phyloP scores from a whole-genome alignment of 2,888 invertebrate species.

The Tenthredo amoena region DNA sequence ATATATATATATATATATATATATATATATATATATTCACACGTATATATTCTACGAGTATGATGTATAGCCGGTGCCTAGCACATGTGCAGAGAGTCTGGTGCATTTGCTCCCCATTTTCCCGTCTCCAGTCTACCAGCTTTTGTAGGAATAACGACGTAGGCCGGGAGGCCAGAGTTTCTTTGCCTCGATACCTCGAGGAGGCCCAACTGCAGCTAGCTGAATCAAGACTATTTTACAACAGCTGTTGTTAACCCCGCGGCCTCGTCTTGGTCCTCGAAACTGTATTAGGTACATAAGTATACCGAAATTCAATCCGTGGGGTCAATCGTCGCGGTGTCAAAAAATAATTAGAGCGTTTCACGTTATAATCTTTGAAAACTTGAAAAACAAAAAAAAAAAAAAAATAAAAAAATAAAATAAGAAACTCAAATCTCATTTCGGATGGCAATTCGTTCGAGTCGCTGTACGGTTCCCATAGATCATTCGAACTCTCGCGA shows the following conservation, averaged over 20 bases:
- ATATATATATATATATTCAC: background rate
- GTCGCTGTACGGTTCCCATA: background rate
- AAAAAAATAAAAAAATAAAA: background rate
- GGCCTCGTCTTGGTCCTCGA: conserved; percentile 25
- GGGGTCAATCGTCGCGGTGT: conserved; percentile 17
- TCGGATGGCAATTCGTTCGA: background rate
- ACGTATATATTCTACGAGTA: background rate
- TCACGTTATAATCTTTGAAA: background rate
- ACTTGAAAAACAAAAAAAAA: background rate
- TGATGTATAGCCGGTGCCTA: conserved; percentile 3
- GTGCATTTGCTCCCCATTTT: background rate
- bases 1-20: background rate
- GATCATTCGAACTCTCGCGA: background rate
- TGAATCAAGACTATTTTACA: conserved; percentile 23
- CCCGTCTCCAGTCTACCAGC: background rate
- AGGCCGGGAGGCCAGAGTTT: conserved; percentile 46
- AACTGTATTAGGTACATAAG: background rate
- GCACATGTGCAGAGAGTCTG: conserved; percentile 45
- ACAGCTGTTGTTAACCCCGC: conserved; percentile 36
- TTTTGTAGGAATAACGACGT: conserved; percentile 31
- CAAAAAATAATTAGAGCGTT: background rate
- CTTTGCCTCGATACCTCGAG: conserved; percentile 44
- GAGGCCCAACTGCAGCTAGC: conserved; percentile 27
- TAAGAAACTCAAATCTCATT: background rate
- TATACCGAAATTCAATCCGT: background rate